A percentile compares a stretch with the other conserved stretches of the same genome.
These are phyloP conservation scores for Tinea trinotella DNA, from an alignment of 2,888 invertebrate genomes.

Conservation along the genomic window DNA sequence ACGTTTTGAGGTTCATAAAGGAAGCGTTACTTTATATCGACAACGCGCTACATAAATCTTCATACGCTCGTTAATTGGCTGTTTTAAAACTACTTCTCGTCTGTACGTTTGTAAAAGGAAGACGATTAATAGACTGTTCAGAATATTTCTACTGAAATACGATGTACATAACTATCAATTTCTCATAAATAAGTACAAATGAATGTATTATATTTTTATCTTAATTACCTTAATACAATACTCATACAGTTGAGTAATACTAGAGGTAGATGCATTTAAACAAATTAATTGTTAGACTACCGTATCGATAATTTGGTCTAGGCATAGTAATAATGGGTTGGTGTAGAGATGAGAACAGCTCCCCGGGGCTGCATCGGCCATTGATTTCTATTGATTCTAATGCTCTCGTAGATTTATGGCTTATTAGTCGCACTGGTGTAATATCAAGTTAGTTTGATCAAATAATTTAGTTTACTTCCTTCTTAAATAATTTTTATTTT, in stretches of 20 bases:
- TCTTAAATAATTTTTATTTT: too few species aligned
- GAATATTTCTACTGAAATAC: neutral
- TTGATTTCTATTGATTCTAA: slow-evolving; percentile 69
- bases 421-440: too few species aligned
- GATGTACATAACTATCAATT: too few species aligned
- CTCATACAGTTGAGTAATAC: too few species aligned
- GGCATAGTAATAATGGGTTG: neutral
- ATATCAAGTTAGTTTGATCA: too few species aligned
- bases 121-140: neutral
- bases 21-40: slow-evolving; percentile 68
- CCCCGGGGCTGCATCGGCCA: slow-evolving; percentile 52
- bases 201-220: too few species aligned
- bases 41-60: slow-evolving; percentile 69
- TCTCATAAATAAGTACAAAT: too few species aligned
- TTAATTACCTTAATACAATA: too few species aligned
- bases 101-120: slow-evolving; percentile 8
- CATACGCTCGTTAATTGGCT: slow-evolving; percentile 63
- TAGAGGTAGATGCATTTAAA: too few species aligned
- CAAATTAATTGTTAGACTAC: too few species aligned
- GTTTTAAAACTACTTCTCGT: slow-evolving; percentile 30
- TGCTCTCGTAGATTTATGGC: slow-evolving; percentile 42
- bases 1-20: slow-evolving; percentile 72
- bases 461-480: too few species aligned
- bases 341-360: slow-evolving; percentile 34
- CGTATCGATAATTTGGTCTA: neutral